These are phyloP conservation scores for Malurus leucopterus DNA, from an alignment of 2,797 vertebrate genomes.

Conservation along the genomic window DNA sequence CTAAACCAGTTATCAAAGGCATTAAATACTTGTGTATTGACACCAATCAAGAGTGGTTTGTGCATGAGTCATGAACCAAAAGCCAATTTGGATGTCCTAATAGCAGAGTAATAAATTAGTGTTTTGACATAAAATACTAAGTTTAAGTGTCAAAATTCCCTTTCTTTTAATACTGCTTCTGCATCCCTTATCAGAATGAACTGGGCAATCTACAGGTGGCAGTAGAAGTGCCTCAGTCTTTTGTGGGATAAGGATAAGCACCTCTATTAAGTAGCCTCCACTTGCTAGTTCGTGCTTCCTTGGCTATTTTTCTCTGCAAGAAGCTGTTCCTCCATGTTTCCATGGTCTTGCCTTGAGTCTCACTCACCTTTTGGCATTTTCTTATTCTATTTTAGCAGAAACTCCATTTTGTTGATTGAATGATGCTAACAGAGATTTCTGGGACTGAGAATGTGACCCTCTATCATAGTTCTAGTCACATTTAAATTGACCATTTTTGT, in stretches of 20 bases:
- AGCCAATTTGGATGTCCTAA: background rate
- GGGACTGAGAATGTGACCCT: background rate
- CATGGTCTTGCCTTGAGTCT: fast-evolving
- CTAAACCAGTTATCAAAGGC: background rate
- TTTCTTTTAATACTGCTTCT: background rate
- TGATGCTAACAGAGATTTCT: background rate
- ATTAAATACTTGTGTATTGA: background rate
- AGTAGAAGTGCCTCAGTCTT: background rate
- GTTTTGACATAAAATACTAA: background rate
- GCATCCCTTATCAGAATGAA: background rate
- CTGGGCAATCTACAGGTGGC: background rate
- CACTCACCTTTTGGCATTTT: background rate
- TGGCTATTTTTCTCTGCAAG: background rate
- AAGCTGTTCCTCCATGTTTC: background rate
- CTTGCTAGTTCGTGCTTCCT: background rate
- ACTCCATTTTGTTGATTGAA: background rate
- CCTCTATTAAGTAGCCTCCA: background rate
- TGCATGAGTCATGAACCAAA: background rate
- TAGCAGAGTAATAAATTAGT: background rate
- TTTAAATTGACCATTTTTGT: background rate
- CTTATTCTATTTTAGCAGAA: background rate
- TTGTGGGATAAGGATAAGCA: background rate
- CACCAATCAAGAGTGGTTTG: background rate
- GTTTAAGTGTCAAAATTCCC: background rate
- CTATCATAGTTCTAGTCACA: background rate